Conservation (phyloP, 2,113 vertebrate genomes). For the Cyphomyrus plagiostoma region DNA sequence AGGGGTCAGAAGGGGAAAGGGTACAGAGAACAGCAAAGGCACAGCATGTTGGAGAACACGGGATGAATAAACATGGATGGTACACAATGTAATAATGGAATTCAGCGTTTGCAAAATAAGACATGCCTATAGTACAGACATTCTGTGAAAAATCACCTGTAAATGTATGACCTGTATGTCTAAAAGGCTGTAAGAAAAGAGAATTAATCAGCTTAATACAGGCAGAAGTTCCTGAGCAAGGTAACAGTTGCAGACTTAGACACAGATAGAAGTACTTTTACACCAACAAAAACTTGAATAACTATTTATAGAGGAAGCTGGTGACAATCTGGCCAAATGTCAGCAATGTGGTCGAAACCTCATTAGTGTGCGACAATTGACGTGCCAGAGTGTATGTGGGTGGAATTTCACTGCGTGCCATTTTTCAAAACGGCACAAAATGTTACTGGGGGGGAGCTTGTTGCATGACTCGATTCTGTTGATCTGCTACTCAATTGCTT, state of each 20-base stretch:
- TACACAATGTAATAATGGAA: background rate
- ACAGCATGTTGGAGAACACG: background rate
- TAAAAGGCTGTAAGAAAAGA: background rate
- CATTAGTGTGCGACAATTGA: constrained; percentile 14
- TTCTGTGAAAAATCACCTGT: background rate
- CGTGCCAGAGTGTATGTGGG: constrained; percentile 13
- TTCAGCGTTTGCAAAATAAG: background rate
- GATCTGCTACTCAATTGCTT: background rate
- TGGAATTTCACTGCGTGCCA: constrained; percentile 15
- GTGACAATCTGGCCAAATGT: constrained; percentile 16
- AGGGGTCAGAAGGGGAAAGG: background rate
- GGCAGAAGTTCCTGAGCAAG: background rate
- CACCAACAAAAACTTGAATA: background rate
- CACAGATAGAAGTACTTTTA: background rate
- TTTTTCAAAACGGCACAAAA: background rate
- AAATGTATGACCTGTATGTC: background rate
- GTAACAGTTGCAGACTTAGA: background rate
- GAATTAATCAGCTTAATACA: background rate
- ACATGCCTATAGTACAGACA: background rate
- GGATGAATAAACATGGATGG: background rate
- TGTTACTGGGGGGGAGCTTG: background rate
- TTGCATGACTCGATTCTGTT: background rate
- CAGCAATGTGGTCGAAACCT: constrained; percentile 11
- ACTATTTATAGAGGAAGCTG: constrained; percentile 14
- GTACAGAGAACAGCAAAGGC: background rate